Percentiles rank a stretch among this genome's conserved stretches.
Conservation (phyloP, 2,797 vertebrate species). For the Peromyscus attwateri region DNA sequence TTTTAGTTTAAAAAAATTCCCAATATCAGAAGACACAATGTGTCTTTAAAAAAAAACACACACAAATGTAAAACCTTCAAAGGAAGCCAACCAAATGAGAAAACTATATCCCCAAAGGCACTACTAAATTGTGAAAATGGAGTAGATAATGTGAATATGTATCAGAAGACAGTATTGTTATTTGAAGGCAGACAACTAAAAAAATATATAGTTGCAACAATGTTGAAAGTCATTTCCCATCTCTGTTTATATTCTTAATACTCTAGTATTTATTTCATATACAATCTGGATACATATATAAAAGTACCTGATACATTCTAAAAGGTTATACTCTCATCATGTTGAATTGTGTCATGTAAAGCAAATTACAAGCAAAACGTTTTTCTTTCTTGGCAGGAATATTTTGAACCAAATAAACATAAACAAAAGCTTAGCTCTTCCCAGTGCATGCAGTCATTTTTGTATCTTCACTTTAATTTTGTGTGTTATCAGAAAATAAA, state of each 20-base stretch:
- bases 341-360: not conserved
- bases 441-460: not conserved
- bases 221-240: not conserved
- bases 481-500: not conserved
- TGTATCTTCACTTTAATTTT: constrained; percentile 3
- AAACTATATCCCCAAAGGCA: not conserved
- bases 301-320: constrained; percentile 1
- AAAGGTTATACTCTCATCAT: not conserved
- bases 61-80: not conserved
- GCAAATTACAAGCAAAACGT: not conserved
- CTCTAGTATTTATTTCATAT: not conserved
- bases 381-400: not conserved
- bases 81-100: not conserved
- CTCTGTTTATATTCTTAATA: not conserved
- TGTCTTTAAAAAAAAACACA: not conserved
- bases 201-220: not conserved
- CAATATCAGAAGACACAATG: not conserved
- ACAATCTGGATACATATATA: not conserved
- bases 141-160: not conserved
- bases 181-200: not conserved
- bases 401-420: not conserved
- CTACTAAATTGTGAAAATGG: not conserved
- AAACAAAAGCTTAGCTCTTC: not conserved
- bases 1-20: constrained; percentile 1
- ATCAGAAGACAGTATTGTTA: not conserved